Evolutionary conservation across 2,888 invertebrate genomes (phyloP).

Genomic region (Lampropteryx suffumata): DNA sequence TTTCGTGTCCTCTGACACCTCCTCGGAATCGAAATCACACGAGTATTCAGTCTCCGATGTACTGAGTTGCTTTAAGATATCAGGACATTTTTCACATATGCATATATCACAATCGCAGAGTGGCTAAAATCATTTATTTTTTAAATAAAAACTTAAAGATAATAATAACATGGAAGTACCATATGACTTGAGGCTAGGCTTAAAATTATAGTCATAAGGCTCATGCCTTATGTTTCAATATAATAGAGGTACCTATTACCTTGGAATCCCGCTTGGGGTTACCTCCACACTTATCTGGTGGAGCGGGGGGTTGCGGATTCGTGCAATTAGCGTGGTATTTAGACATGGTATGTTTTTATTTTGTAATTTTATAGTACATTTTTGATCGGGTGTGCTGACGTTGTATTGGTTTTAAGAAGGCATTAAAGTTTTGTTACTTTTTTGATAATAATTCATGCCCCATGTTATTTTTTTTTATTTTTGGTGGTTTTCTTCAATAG

Average conservation of each 20-base stretch:
- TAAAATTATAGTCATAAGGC: too few relatives aligned
- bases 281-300: not conserved
- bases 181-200: too few relatives aligned
- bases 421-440: too few relatives aligned
- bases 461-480: too few relatives aligned
- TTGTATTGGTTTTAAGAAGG: too few relatives aligned
- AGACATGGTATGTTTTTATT: constrained; percentile 7
- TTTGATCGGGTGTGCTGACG: not conserved
- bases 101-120: constrained; percentile 51
- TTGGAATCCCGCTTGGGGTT: constrained; percentile 3
- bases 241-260: not conserved
- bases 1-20: constrained; percentile 6
- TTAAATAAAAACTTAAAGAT: not conserved
- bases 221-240: too few relatives aligned
- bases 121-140: constrained; percentile 43
- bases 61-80: constrained; percentile 43
- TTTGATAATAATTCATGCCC: not conserved
- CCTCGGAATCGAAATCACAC: constrained; percentile 37
- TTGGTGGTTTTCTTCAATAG: too few relatives aligned
- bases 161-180: too few relatives aligned
- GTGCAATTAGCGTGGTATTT: constrained; percentile 19
- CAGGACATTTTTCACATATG: constrained; percentile 46
- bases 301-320: too few relatives aligned
- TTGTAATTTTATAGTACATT: not conserved
- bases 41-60: constrained; percentile 42